Conservation (phyloP, 2,888 invertebrate species). For the Patella pellucida region DNA sequence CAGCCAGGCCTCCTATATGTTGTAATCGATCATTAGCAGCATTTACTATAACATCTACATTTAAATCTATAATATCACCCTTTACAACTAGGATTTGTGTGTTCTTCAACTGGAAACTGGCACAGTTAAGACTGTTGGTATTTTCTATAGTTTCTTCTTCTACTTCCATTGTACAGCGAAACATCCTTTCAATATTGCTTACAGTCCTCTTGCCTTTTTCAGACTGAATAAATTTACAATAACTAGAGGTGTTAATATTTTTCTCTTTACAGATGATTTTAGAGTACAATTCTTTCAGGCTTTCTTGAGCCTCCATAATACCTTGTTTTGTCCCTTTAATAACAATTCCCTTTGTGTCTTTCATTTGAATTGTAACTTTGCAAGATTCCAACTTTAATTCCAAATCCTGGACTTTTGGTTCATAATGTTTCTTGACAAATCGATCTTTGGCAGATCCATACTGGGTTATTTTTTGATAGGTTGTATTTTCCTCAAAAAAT, state of each 20-base stretch:
- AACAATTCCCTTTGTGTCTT: not conserved
- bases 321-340: not conserved
- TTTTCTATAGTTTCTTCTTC: not conserved
- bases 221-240: not conserved
- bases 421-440: not conserved
- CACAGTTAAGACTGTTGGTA: not conserved
- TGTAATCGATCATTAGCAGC: not conserved
- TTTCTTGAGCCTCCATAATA: not conserved
- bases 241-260: not conserved
- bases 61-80: not conserved
- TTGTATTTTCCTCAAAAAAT: not conserved
- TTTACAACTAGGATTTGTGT: not conserved
- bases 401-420: not conserved
- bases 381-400: not conserved
- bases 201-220: not conserved
- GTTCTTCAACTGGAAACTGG: not conserved
- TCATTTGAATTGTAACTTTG: not conserved
- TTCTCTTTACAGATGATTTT: not conserved
- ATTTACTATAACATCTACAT: not conserved
- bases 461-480: not conserved
- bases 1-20: not conserved
- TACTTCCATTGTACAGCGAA: not conserved
- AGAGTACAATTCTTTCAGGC: not conserved
- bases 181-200: not conserved
- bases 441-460: not conserved